phyloP scores from a whole-genome alignment of 1,140 invertebrate genomes.

The Stegodyphus dumicola region DNA sequence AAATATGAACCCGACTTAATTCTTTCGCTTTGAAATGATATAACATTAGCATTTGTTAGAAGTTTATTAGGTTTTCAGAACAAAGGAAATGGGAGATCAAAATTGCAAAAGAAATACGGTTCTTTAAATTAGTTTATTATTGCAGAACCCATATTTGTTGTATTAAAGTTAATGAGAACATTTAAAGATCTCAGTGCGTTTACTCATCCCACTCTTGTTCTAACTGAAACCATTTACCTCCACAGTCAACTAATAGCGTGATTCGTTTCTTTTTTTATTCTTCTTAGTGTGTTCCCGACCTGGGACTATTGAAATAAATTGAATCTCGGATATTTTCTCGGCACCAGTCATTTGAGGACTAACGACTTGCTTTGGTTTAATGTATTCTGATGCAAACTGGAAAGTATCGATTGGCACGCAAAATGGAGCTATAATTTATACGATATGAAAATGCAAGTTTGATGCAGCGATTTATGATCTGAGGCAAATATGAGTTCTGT shows the following conservation, averaged over 20 bases:
- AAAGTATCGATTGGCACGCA: slow-evolving; percentile 21
- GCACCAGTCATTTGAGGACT: slow-evolving; percentile 29
- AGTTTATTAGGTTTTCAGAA: neutral
- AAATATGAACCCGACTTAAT: too few species aligned
- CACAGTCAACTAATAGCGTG: slow-evolving; percentile 33
- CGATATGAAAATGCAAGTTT: slow-evolving; percentile 9
- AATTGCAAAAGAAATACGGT: too few species aligned
- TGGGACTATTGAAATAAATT: slow-evolving; percentile 54
- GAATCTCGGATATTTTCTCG: slow-evolving; percentile 45
- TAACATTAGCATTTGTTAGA: too few species aligned
- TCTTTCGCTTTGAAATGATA: too few species aligned
- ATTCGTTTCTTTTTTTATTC: slow-evolving; percentile 18
- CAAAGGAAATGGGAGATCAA: neutral
- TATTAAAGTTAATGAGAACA: too few species aligned
- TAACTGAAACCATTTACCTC: slow-evolving; percentile 47
- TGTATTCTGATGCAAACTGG: slow-evolving; percentile 11
- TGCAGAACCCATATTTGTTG: too few species aligned
- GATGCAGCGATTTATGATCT: slow-evolving; percentile 32
- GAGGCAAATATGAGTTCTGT: too few species aligned
- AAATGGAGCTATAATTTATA: neutral
- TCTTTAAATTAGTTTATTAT: too few species aligned
- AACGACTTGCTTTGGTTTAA: slow-evolving; percentile 47
- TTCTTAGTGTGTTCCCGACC: neutral
- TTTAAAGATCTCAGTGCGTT: neutral
- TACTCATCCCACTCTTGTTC: neutral